Conservation (phyloP, 2,797 vertebrate genomes). For the Coregonus ussuriensis region DNA sequence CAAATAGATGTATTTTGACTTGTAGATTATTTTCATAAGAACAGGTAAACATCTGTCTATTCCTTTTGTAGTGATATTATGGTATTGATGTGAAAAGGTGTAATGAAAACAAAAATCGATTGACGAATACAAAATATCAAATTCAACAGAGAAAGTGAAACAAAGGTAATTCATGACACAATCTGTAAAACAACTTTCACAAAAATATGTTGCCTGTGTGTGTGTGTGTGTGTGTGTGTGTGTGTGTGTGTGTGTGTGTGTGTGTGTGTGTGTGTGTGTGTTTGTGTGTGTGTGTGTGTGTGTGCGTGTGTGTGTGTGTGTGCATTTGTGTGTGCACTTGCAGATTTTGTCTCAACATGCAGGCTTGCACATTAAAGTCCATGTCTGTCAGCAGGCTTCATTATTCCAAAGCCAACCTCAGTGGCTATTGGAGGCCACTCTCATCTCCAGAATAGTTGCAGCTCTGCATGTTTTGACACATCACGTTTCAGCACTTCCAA, state of each 20-base stretch:
- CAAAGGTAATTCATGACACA: neutral
- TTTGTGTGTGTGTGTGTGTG: neutral
- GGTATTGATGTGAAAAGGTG: neutral
- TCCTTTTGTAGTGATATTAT: neutral
- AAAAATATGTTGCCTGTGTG: neutral
- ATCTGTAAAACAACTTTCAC: conserved; percentile 5
- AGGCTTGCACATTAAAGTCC: neutral
- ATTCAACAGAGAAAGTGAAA: neutral
- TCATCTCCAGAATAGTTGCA: conserved; percentile 25
- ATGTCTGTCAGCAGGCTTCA: conserved; percentile 19
- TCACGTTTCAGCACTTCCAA: conserved; percentile 32
- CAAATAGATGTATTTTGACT: neutral
- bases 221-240: neutral
- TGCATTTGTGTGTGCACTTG: neutral
- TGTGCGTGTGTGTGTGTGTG: neutral
- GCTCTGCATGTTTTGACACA: conserved; percentile 45
- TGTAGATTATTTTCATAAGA: neutral
- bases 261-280: neutral
- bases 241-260: neutral
- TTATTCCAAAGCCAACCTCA: conserved; percentile 13
- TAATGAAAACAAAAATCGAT: neutral
- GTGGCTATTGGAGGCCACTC: conserved; percentile 29
- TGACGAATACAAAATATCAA: neutral
- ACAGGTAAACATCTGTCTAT: neutral
- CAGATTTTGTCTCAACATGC: conserved; percentile 2